Conservation (phyloP, 2,113 vertebrate genomes). For the Cryptotis parvus region DNA sequence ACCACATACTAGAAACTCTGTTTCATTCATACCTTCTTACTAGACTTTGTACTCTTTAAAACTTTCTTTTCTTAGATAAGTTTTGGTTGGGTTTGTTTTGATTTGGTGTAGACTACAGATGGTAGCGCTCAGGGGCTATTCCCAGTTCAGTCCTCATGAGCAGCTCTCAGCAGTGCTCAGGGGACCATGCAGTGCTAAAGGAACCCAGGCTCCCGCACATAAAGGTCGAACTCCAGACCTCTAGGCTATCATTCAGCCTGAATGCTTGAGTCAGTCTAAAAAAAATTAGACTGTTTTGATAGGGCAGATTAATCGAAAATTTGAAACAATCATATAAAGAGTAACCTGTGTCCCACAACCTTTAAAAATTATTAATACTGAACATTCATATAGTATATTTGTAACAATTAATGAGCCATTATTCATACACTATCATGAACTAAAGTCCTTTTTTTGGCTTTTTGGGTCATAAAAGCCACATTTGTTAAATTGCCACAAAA, state of each 20-base stretch:
- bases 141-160: too few relatives aligned
- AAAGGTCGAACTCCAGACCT: neutral
- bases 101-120: too few relatives aligned
- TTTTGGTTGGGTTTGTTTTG: too few relatives aligned
- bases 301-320: neutral
- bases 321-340: neutral
- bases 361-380: neutral
- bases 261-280: too few relatives aligned
- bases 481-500: conserved; percentile 45
- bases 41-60: neutral
- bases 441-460: neutral
- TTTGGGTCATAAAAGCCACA: neutral
- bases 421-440: neutral
- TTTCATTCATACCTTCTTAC: neutral
- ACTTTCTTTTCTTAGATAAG: neutral
- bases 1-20: neutral
- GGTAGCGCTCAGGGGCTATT: too few relatives aligned
- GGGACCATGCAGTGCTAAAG: neutral
- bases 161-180: neutral
- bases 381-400: neutral
- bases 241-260: neutral
- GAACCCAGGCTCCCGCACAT: neutral
- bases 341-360: neutral
- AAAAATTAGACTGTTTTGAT: neutral
- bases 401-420: neutral